Evolutionary conservation across 2,113 vertebrate genomes (phyloP).

Genomic region (Barnardius zonarius): DNA sequence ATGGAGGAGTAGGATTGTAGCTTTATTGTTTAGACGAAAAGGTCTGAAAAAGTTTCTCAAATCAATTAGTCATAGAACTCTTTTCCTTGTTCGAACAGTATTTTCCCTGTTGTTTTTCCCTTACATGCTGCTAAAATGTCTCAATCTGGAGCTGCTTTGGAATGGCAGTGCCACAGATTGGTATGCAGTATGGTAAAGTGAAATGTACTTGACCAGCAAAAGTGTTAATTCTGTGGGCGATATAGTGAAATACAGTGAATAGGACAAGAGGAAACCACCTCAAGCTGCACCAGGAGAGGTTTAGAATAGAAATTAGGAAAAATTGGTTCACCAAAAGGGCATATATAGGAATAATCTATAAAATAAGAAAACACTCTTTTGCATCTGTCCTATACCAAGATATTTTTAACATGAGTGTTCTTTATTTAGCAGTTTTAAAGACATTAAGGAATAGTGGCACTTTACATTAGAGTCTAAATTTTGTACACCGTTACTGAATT

Average conservation of each 20-base stretch:
- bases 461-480: not conserved
- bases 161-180: rapidly evolving
- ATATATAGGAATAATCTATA: not conserved
- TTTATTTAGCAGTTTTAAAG: not conserved
- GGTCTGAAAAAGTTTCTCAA: not conserved
- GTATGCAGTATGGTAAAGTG: not conserved
- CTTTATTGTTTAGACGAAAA: not conserved
- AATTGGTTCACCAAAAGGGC: not conserved
- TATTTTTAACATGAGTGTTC: not conserved
- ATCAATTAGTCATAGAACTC: not conserved
- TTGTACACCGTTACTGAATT: not conserved
- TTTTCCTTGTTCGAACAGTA: not conserved
- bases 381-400: not conserved
- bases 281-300: not conserved
- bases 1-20: not conserved
- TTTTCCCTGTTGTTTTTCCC: not conserved
- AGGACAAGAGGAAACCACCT: not conserved
- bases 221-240: not conserved
- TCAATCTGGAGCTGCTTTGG: not conserved
- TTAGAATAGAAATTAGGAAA: not conserved
- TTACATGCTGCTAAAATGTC: not conserved
- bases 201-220: not conserved
- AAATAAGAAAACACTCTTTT: not conserved
- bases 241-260: not conserved
- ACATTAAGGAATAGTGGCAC: not conserved